Evolutionary conservation across 2,113 vertebrate genomes (phyloP), one percentile per base, ranked within the genome.

Genomic region (Lichenostomus cassidix): DNA sequence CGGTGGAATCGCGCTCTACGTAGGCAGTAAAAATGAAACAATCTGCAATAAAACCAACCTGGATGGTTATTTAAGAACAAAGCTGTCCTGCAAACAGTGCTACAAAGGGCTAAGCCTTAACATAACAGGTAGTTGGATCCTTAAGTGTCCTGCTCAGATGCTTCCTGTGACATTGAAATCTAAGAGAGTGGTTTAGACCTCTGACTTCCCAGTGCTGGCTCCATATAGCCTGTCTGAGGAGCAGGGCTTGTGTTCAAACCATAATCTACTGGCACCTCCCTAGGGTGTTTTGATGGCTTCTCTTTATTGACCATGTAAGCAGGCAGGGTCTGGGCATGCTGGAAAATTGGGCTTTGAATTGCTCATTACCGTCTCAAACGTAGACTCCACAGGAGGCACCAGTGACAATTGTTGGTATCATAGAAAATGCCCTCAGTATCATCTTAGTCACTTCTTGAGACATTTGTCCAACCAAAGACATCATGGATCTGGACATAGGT

Each of bases 81-180:
- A 29, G 18, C 15, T 74, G 29, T n/a, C 69, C 12, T 7, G 5
- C 0, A 0, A 60, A 35, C 25, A 49, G 23, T 0, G 0, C 22
- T 75, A 50, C 55, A 31, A 59, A 71, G 8, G 37, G 16, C 31
- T 92, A 70, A 82, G 27, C 41, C 37, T 33, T 87, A 74, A 44
- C 14, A 21, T 3, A 60, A 55, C 10, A 3, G n/a, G n/a, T 4
- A 0, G 4, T 0, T 78, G 62, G 68, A 12, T 44, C 12, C 42
- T 63, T 31, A 31, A 42, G n/a, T n/a, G 37, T 64, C 63, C 55
- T 49, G 68, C n/a, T 84, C 39, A 77, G 41, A 41, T 41, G n/a
- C 22, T 28, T 76, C 31, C 41, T 87, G 1, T 24, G 44, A 68
- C 41, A 77, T 0, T 52, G 64, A 60, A n/a, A 35, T 10, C 41